Percentiles rank a stretch among this genome's conserved stretches.
phyloP scores from a whole-genome alignment of 2,797 vertebrate species.

The Rousettus madagascariensis region DNA sequence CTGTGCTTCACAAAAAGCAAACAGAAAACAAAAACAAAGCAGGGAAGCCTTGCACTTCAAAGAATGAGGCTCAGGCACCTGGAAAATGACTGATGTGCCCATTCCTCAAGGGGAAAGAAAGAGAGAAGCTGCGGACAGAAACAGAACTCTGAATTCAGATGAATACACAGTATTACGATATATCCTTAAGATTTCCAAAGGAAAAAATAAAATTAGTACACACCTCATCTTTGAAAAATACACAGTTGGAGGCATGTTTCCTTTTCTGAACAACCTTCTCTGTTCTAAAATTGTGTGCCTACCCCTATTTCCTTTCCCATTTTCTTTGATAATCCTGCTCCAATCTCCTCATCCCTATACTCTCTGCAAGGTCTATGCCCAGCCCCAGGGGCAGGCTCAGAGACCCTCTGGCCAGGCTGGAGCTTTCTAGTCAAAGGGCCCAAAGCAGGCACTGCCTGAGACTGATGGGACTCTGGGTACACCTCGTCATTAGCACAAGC shows the following conservation, averaged over 20 bases:
- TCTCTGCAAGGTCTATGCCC: background rate
- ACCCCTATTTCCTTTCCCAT: background rate
- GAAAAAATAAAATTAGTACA: background rate
- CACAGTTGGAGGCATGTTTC: fast-evolving
- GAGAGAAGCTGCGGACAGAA: background rate
- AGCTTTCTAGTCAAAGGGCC: background rate
- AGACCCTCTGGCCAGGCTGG: background rate
- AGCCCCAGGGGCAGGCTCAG: background rate
- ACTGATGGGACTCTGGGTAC: background rate
- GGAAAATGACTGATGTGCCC: background rate
- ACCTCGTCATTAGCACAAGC: background rate
- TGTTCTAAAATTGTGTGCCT: background rate
- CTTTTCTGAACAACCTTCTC: background rate
- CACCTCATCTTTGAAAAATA: background rate
- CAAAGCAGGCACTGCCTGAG: background rate
- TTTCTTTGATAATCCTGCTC: background rate
- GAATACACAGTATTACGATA: background rate
- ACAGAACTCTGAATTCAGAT: background rate
- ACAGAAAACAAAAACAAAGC: background rate
- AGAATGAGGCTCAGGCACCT: background rate
- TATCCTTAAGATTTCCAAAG: background rate
- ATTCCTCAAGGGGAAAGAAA: background rate
- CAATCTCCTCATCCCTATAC: background rate
- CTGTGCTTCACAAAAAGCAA: background rate
- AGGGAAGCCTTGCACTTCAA: background rate